phyloP scores from a whole-genome alignment of 2,888 invertebrate species.

The Spatulosminthurus flaviceps region DNA sequence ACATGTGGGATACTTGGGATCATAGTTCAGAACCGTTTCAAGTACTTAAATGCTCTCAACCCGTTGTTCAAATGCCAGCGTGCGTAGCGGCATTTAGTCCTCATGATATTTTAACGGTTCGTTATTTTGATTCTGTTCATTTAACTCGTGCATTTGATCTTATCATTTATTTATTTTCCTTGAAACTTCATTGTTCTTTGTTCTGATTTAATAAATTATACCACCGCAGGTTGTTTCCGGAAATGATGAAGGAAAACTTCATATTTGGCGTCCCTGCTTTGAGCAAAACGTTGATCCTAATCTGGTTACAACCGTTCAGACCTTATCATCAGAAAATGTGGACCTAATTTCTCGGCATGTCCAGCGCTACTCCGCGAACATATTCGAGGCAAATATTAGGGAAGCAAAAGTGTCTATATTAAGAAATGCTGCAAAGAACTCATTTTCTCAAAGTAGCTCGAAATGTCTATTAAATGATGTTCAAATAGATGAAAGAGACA shows the following conservation, averaged over 20 bases:
- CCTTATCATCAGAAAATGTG: background rate
- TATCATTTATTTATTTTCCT: too few species aligned
- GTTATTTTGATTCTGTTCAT: too few species aligned
- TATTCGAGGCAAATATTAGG: constrained; percentile 7
- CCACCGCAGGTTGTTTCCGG: constrained; percentile 81
- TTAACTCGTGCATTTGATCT: too few species aligned
- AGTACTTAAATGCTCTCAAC: background rate
- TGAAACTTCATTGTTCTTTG: background rate
- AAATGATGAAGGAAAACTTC: constrained; percentile 82
- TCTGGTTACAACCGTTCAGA: background rate
- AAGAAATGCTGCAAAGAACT: background rate
- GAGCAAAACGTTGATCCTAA: constrained; percentile 6
- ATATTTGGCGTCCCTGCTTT: constrained; percentile 73
- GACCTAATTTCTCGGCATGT: background rate
- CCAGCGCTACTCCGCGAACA: background rate
- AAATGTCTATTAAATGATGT: background rate
- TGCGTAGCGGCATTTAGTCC: constrained; percentile 43
- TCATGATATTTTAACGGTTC: constrained; percentile 42
- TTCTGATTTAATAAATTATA: background rate
- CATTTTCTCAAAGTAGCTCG: background rate
- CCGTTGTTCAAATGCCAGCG: constrained; percentile 16
- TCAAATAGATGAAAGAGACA: background rate
- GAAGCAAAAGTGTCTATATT: constrained; percentile 6
- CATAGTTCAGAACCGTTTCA: constrained; percentile 24
- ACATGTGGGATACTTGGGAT: constrained; percentile 78